These are phyloP conservation scores for Patella caerulea DNA, from an alignment of 2,888 invertebrate species.

Conservation along the genomic window DNA sequence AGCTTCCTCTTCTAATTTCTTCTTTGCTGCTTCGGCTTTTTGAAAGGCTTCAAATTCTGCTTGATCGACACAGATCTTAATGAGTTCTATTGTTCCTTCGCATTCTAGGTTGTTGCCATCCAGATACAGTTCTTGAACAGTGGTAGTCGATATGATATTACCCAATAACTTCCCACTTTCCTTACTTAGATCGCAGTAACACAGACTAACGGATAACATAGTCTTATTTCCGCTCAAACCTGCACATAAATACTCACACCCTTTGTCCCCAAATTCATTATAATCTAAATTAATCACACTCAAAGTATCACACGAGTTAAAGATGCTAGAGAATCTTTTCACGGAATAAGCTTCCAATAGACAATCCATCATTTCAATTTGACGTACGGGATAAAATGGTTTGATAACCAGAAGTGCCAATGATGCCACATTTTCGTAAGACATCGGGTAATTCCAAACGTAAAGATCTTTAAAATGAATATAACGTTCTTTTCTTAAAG, in stretches of 20 bases:
- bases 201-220: constrained; percentile 65
- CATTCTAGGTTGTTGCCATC: constrained; percentile 70
- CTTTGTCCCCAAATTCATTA: constrained; percentile 71
- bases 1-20: constrained; percentile 61
- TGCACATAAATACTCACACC: constrained; percentile 62
- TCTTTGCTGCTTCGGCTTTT: constrained; percentile 57
- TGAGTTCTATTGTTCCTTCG: constrained; percentile 66
- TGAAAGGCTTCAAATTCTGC: constrained; percentile 63
- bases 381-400: constrained; percentile 58
- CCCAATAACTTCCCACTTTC: constrained; percentile 64
- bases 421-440: constrained; percentile 63
- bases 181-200: constrained; percentile 65
- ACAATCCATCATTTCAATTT: constrained; percentile 67
- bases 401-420: constrained; percentile 67
- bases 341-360: constrained; percentile 58
- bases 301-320: constrained; percentile 52
- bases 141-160: constrained; percentile 61
- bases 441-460: constrained; percentile 68
- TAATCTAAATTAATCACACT: constrained; percentile 66
- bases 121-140: constrained; percentile 67
- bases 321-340: constrained; percentile 52
- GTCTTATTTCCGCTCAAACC: constrained; percentile 62
- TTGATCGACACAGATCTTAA: constrained; percentile 63
- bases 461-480: constrained; percentile 62
- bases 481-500: constrained; percentile 63